Percentiles rank a stretch among this genome's conserved stretches.
Evolutionary conservation across 1,140 invertebrate genomes (phyloP).

Genomic region (Solenopsis invicta): DNA sequence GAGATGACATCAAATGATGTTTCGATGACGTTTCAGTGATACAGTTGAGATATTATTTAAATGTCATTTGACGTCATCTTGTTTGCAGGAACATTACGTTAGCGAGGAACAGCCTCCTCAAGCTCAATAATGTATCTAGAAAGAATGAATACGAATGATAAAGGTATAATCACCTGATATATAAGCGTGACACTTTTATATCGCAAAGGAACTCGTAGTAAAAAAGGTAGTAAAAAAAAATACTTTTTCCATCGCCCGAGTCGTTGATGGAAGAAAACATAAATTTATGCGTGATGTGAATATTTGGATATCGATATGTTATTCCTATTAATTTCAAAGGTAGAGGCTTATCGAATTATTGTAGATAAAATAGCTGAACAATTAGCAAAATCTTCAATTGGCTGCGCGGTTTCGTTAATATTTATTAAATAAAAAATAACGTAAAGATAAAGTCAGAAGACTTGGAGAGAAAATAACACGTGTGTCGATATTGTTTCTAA

Average conservation of each 20-base stretch:
- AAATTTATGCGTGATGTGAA: background rate
- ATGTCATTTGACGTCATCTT: too few species aligned
- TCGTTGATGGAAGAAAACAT: background rate
- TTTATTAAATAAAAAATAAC: background rate
- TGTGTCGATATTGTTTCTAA: slow-evolving; percentile 2
- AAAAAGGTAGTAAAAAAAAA: background rate
- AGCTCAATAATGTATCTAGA: slow-evolving; percentile 52
- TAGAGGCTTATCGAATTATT: background rate
- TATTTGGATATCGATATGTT: background rate
- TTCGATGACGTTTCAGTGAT: too few species aligned
- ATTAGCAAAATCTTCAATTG: background rate
- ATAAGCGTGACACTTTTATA: background rate
- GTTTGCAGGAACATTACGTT: slow-evolving; percentile 33
- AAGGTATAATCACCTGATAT: background rate
- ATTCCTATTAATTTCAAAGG: slow-evolving; percentile 11
- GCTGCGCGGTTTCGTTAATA: background rate
- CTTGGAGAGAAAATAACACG: background rate
- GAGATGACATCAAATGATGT: too few species aligned
- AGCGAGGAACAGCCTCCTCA: slow-evolving; percentile 49
- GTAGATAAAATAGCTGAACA: background rate
- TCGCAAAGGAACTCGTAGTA: background rate
- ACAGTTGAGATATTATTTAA: too few species aligned
- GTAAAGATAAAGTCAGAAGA: background rate
- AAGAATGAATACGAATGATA: slow-evolving; percentile 28
- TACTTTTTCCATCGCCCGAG: background rate